Conservation (phyloP, 2,888 invertebrate species). For the Taphrorychus bicolor region DNA sequence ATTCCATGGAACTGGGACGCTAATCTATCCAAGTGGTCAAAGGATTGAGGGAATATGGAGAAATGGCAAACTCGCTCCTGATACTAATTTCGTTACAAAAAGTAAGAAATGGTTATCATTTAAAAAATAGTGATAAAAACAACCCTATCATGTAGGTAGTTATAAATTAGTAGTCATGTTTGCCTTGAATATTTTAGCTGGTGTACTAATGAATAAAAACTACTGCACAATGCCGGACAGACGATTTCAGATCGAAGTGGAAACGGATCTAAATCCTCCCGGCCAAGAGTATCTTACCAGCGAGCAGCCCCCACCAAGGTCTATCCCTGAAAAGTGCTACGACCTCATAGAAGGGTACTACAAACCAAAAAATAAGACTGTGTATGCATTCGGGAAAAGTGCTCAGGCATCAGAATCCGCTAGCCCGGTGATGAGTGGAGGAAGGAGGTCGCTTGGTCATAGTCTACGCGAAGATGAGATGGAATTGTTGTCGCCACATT, state of each 20-base stretch:
- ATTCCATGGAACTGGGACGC: slow-evolving; percentile 43
- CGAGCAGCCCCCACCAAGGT: slow-evolving; percentile 31
- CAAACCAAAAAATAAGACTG: slow-evolving; percentile 27
- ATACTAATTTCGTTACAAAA: slow-evolving; percentile 17
- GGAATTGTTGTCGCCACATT: too few species aligned
- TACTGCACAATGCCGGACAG: slow-evolving; percentile 42
- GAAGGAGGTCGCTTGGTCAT: too few species aligned
- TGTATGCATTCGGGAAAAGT: slow-evolving; percentile 17
- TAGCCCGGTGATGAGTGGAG: too few species aligned
- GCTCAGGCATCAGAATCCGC: too few species aligned
- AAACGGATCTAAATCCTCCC: slow-evolving; percentile 38
- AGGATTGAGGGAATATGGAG: slow-evolving; percentile 43
- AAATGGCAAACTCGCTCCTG: slow-evolving; percentile 35
- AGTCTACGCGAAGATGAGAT: too few species aligned
- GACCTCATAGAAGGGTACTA: slow-evolving; percentile 38
- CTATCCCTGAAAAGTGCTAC: slow-evolving; percentile 41
- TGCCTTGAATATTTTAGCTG: too few species aligned
- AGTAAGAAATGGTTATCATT: too few species aligned
- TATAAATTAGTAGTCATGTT: not conserved
- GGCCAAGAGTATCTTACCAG: slow-evolving; percentile 44
- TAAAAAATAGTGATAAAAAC: too few species aligned
- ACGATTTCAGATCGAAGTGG: slow-evolving; percentile 41
- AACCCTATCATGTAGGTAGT: too few species aligned
- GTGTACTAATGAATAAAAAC: slow-evolving; percentile 32
- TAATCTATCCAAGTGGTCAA: slow-evolving; percentile 44